phyloP scores from a whole-genome alignment of 1,140 invertebrate species.

The Drosophila ercepeae region DNA sequence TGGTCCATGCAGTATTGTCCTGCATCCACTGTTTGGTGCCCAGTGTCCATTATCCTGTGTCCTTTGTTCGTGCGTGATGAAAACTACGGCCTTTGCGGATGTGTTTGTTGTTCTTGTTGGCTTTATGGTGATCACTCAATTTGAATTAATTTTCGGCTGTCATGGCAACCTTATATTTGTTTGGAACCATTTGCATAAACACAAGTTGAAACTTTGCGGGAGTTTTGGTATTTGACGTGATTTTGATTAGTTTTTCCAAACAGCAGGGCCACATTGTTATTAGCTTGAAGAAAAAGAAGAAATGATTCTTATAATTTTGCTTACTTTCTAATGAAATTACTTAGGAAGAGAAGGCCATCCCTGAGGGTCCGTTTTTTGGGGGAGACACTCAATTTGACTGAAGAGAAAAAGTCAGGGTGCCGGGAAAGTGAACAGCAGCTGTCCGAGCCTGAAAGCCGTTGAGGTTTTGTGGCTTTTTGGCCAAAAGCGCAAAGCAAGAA shows the following conservation, averaged over 20 bases:
- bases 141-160: slow-evolving; percentile 81
- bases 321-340: slow-evolving; percentile 24
- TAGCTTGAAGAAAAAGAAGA: not conserved
- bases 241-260: slow-evolving; percentile 33
- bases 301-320: slow-evolving; percentile 5
- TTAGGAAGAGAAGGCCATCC: not conserved
- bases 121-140: slow-evolving; percentile 77
- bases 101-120: slow-evolving; percentile 26
- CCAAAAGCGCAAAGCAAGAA: slow-evolving; percentile 23
- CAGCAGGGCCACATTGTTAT: slow-evolving; percentile 16
- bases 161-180: slow-evolving; percentile 75
- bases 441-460: slow-evolving; percentile 61
- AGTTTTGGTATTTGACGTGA: slow-evolving; percentile 24
- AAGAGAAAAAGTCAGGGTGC: slow-evolving; percentile 37
- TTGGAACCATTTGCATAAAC: slow-evolving; percentile 71
- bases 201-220: slow-evolving; percentile 49
- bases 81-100: slow-evolving; percentile 5
- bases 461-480: slow-evolving; percentile 67
- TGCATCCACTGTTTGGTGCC: not conserved
- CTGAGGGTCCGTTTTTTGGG: slow-evolving; percentile 1
- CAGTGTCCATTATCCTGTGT: slow-evolving; percentile 1
- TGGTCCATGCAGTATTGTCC: slow-evolving; percentile 39
- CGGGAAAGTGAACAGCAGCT: slow-evolving; percentile 62
- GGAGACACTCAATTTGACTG: slow-evolving; percentile 36
- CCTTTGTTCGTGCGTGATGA: slow-evolving; percentile 28